Base-by-base conservation (phyloP, 2,888 invertebrate genomes). In the Amphipyra berbera region DNA sequence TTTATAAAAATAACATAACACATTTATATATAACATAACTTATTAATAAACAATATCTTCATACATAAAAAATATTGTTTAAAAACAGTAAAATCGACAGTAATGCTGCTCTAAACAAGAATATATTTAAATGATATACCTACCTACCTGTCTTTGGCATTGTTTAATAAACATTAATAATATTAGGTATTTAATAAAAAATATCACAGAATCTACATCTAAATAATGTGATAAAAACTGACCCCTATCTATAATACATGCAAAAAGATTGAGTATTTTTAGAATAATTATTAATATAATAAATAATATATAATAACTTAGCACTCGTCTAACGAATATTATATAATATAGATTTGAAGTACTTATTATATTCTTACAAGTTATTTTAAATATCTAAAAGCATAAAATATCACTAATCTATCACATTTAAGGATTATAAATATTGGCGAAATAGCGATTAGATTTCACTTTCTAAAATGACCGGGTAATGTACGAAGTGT, bases 331-430 rank as follows among this genome's bases (percentile, higher is more conserved):
- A 57, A 73, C 40, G 60, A 62, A 54, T 64, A 68, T 30, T 37
- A 53, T 41, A 40, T 52, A 59, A 21, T 21, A 21, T 21, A 21
- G 21, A 21, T 53, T 49, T 53, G 9, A 56, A 48, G 33, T 46
- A 53, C 13, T 40, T 52, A 57, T 9, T 1, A 10, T 33, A 15
- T 27, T 48, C 15, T 48, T 73, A 58, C n/a, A 7, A 44, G 1
- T 47, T 49, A 62, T 14, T 46, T 65, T 64, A 37, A 60, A 50
- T 57, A 46, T 66, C 50, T 68, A 73, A 71, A 78, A 78, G 78
- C 79, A 12, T 60, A 68, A 78, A 79, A 76, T 78, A 79, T 78
- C 78, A 76, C 76, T 78, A 78, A 61, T 61, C 78, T 76, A 78
- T 78, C 78, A 78, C 78, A 79, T 79, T 69, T 61, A 72, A 42